Base-by-base conservation (phyloP, 2,113 vertebrate genomes). In the Saguinus midas region DNA sequence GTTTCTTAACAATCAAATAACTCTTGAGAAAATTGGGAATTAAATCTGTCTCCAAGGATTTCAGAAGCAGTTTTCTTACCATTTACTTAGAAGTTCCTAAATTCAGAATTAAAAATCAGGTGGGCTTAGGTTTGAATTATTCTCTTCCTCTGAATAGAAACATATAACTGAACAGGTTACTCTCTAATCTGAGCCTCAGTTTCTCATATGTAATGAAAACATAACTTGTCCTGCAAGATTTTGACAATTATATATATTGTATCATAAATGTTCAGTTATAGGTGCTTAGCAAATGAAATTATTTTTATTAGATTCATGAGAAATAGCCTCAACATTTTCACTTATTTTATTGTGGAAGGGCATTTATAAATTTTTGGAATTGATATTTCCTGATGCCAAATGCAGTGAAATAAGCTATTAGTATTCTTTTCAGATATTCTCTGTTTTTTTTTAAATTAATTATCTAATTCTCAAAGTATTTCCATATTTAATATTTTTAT, bases 401-500 rank as follows among this genome's bases (percentile, higher is more conserved):
- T 50, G 23, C 70, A 9, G 25, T 23, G 70, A 23, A 80, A 35
- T 64, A 37, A 50, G 23, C 48, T 83, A 66, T 37, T 45, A 82
- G 58, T 83, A n/a, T 43, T 81, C 25, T 79, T 92, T 91, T 43
- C 10, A 52, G 35, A 27, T 52, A 20, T 23, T 89, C 1, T 35
- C 5, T 89, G 10, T 52, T 55, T 93, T 25, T 25, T 76, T 83
- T 64, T 18, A 40, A 87, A 83, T 35, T 45, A 68, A 75, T 17
- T 45, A 90, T 88, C 84, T 97, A 93, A 70, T 92, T 97, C 4
- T 87, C 80, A 89, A 61, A 2, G 0, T 32, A 86, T 94, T 96
- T 96, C 97, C 87, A 92, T 98, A 97, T 64, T 64, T 32, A 95
- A 93, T 94, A 97, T 98, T 98, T 78, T 97, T 85, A 73, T 91